These are phyloP conservation scores for Mythimna loreyi DNA, from an alignment of 2,888 invertebrate species.

Conservation along the genomic window DNA sequence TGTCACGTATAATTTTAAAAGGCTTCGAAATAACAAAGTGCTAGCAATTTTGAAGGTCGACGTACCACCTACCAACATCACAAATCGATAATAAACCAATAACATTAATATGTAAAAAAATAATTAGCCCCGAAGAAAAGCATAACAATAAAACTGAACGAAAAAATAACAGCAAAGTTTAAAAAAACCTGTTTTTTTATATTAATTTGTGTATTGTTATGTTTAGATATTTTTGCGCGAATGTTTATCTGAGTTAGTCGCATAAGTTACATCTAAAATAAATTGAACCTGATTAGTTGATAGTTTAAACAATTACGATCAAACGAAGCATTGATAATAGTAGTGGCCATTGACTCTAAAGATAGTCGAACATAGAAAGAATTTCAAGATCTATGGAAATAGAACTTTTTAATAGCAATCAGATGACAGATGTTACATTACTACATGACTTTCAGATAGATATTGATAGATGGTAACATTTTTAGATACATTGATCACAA, in stretches of 20 bases:
- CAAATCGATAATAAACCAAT: not conserved
- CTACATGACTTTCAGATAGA: slow-evolving; percentile 4
- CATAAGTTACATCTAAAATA: not conserved
- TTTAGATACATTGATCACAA: not conserved
- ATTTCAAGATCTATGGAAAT: slow-evolving; percentile 42
- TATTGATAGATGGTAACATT: slow-evolving; percentile 10
- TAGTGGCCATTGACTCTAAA: slow-evolving; percentile 34
- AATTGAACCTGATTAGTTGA: not conserved
- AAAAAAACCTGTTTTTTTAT: not conserved
- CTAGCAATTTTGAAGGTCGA: not conserved
- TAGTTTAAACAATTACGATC: slow-evolving; percentile 1
- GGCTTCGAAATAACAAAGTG: not conserved
- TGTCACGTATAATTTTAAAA: slow-evolving; percentile 11
- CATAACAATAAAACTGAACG: slow-evolving; percentile 22
- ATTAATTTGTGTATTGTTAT: not conserved
- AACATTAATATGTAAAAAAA: not conserved
- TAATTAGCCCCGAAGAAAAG: slow-evolving; percentile 18
- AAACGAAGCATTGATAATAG: slow-evolving; percentile 3
- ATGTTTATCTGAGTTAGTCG: not conserved
- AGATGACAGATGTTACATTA: slow-evolving; percentile 25
- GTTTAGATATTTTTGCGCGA: slow-evolving; percentile 10
- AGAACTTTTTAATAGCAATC: slow-evolving; percentile 11
- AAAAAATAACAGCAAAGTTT: not conserved
- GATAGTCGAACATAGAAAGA: slow-evolving; percentile 35
- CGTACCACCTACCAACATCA: not conserved